Percentiles rank a stretch among this genome's conserved stretches.
Conservation (phyloP, 35 echinoderm and acorn worm species). For the Nesometra sesokonis region DNA sequence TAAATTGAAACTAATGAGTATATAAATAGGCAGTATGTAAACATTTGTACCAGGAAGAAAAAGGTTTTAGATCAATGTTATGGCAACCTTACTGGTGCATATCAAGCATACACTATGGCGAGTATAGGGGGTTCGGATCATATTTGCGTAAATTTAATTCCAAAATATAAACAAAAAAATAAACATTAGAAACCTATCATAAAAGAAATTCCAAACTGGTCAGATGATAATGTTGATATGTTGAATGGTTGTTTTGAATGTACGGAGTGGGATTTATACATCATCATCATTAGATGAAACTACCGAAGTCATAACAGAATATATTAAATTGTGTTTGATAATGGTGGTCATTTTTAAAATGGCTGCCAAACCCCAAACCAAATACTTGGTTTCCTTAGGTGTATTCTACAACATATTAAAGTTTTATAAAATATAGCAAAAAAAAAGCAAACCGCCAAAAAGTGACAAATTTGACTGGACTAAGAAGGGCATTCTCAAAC, state of each 20-base stretch:
- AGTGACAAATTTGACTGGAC: no score
- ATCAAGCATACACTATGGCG: constrained; percentile 4
- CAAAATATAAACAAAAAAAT: constrained; percentile 17
- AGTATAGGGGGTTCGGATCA: constrained; percentile 9
- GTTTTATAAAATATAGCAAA: no score
- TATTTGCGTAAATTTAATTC: constrained; percentile 7
- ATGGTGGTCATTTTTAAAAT: no score
- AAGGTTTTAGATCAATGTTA: constrained; percentile 32
- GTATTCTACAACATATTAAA: no score
- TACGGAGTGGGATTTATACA: constrained; percentile 23
- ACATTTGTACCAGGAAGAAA: no score
- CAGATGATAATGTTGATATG: neutral
- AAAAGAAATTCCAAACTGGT: constrained; percentile 3
- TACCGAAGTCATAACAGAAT: neutral
- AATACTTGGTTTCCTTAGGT: no score
- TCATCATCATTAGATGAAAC: neutral
- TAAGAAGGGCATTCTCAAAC: no score
- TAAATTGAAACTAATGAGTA: no score
- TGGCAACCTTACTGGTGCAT: constrained; percentile 10
- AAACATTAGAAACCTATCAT: neutral
- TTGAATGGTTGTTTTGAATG: constrained; percentile 23
- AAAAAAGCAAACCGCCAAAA: no score
- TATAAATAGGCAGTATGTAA: no score
- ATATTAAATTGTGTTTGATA: constrained; percentile 13
- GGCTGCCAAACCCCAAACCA: no score